phyloP scores from a whole-genome alignment of 2,113 vertebrate species.

The Scalopus aquaticus region DNA sequence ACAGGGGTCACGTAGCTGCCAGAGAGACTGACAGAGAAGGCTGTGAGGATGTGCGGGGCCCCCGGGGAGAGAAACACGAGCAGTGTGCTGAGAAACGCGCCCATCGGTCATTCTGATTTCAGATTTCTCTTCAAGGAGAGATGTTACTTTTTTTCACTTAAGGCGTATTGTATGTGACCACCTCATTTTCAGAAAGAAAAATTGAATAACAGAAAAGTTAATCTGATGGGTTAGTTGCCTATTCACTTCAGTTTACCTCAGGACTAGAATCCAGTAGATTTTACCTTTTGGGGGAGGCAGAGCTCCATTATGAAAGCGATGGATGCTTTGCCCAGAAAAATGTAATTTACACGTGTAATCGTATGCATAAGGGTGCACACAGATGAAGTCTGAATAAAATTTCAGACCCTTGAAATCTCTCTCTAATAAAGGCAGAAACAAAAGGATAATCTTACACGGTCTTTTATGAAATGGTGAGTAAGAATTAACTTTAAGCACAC shows the following conservation, averaged over 20 bases:
- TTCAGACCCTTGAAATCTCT: background rate
- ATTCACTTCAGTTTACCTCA: background rate
- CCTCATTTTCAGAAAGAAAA: constrained; percentile 25
- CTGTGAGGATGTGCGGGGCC: background rate
- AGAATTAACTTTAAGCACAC: constrained; percentile 40
- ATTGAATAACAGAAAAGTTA: background rate
- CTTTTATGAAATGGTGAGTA: constrained; percentile 30
- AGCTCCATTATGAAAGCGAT: constrained; percentile 1
- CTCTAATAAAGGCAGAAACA: constrained; percentile 28
- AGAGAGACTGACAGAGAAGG: background rate
- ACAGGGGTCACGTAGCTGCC: background rate
- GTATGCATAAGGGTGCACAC: background rate
- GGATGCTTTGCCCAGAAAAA: background rate
- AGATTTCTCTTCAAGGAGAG: background rate
- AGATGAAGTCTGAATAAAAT: background rate
- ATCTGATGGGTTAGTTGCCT: background rate
- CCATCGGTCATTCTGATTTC: background rate
- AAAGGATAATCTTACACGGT: background rate
- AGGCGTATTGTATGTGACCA: background rate
- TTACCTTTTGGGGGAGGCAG: background rate
- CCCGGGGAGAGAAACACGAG: background rate
- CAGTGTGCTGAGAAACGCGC: background rate
- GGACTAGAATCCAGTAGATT: background rate
- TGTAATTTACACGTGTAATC: background rate
- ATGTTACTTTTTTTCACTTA: background rate